Percentiles rank a stretch among this genome's conserved stretches.
phyloP scores from a whole-genome alignment of 2,888 invertebrate genomes.

The Zygogramma bicolorata region DNA sequence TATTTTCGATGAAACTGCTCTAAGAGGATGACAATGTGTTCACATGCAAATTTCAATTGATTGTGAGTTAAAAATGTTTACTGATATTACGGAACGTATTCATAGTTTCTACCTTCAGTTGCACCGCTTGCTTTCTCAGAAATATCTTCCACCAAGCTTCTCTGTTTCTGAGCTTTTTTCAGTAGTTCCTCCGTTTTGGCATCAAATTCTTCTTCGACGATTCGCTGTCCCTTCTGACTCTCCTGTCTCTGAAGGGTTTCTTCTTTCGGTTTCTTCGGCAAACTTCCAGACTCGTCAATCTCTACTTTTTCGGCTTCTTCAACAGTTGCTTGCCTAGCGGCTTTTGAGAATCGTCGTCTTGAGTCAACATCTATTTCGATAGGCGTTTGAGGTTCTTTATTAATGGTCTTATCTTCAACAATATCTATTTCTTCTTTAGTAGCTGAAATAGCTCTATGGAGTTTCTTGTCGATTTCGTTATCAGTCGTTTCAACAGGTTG shows the following conservation, averaged over 20 bases:
- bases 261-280: slow-evolving; percentile 44
- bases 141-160: slow-evolving; percentile 79
- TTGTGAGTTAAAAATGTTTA: neutral
- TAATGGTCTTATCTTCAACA: slow-evolving; percentile 31
- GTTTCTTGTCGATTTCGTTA: slow-evolving; percentile 50
- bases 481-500: slow-evolving; percentile 46
- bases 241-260: slow-evolving; percentile 47
- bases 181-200: slow-evolving; percentile 75
- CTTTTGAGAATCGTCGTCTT: slow-evolving; percentile 63
- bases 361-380: slow-evolving; percentile 16
- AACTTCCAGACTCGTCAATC: slow-evolving; percentile 32
- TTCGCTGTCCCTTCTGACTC: slow-evolving; percentile 56
- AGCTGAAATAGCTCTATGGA: slow-evolving; percentile 58
- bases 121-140: slow-evolving; percentile 65
- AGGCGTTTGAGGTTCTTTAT: slow-evolving; percentile 26
- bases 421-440: slow-evolving; percentile 47
- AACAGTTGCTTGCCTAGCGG: slow-evolving; percentile 50
- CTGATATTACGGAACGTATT: slow-evolving; percentile 16
- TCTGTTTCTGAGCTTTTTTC: slow-evolving; percentile 75
- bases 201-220: slow-evolving; percentile 70
- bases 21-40: neutral
- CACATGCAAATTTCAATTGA: neutral
- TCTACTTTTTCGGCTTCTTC: slow-evolving; percentile 51
- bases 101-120: slow-evolving; percentile 51
- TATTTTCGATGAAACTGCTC: neutral